A percentile compares a stretch with the other conserved stretches of the same genome.
Evolutionary conservation across 2,797 vertebrate species (phyloP).

Genomic region (Crocodylus rhombifer): DNA sequence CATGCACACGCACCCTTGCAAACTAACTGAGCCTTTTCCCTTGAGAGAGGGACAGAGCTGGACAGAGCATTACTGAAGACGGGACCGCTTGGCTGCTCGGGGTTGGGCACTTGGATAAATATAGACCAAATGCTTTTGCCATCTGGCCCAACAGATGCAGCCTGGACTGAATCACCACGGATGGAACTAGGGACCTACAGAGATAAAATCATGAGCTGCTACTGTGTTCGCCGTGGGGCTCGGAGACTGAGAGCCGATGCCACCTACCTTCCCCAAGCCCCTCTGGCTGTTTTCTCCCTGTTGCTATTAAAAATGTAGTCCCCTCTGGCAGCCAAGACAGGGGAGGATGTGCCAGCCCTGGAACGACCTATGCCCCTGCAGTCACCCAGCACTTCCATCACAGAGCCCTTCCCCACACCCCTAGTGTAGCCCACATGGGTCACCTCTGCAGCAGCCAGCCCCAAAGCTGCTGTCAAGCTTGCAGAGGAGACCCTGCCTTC

Average conservation of each 20-base stretch:
- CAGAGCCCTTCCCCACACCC: not conserved
- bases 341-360: not conserved
- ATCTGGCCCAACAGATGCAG: no score
- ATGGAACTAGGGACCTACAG: not conserved
- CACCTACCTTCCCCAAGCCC: not conserved
- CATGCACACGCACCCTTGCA: not conserved
- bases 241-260: not conserved
- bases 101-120: not conserved
- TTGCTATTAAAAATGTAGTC: rapidly evolving
- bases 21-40: not conserved
- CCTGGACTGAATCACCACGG: not conserved
- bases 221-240: not conserved
- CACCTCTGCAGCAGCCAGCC: not conserved
- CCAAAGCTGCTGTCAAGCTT: not conserved
- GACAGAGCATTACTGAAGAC: not conserved
- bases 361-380: not conserved
- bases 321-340: rapidly evolving
- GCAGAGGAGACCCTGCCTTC: constrained; percentile 1
- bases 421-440: not conserved
- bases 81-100: not conserved
- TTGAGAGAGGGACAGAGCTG: not conserved
- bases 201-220: not conserved
- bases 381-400: not conserved
- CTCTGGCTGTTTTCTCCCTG: not conserved
- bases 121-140: not conserved